A percentile compares a stretch with the other conserved stretches of the same genome.
Evolutionary conservation across 2,113 vertebrate species (phyloP).

Genomic region (Formicarius rufipectus): DNA sequence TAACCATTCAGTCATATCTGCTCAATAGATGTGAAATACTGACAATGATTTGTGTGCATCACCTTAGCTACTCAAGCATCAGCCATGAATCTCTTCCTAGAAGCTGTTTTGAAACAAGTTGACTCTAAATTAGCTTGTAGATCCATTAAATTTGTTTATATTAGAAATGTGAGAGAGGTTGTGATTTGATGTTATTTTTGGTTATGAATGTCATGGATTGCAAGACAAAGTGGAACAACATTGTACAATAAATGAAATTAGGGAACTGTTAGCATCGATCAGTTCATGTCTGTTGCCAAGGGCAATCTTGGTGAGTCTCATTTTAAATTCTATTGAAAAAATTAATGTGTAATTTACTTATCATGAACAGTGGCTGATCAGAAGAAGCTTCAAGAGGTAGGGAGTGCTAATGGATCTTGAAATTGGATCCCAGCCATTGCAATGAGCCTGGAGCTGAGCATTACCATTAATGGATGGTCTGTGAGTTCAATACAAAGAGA

Average conservation of each 20-base stretch:
- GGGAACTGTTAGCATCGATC: constrained; percentile 27
- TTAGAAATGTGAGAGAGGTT: background rate
- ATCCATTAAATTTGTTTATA: background rate
- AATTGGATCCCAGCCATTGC: constrained; percentile 31
- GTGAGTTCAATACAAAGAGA: background rate
- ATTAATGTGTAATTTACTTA: constrained; percentile 54
- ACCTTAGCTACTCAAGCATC: background rate
- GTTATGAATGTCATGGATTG: background rate
- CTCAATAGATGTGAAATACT: background rate
- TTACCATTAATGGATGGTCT: background rate
- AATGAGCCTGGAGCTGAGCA: background rate
- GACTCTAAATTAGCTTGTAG: constrained; percentile 1
- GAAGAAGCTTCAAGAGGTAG: constrained; percentile 46
- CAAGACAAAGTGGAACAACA: constrained; percentile 9
- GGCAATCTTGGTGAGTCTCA: constrained; percentile 8
- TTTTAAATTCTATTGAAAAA: constrained; percentile 45
- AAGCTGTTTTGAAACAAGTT: background rate
- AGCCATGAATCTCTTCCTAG: background rate
- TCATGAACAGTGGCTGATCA: constrained; percentile 13
- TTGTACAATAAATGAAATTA: constrained; percentile 43
- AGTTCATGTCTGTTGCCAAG: constrained; percentile 43
- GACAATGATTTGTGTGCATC: background rate
- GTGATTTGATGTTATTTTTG: background rate
- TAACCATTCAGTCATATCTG: background rate
- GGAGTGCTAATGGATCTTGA: constrained; percentile 35